Percentiles rank a stretch among this genome's conserved stretches.
Evolutionary conservation across 2,888 invertebrate species (phyloP).

Genomic region (Cosmia trapezina): DNA sequence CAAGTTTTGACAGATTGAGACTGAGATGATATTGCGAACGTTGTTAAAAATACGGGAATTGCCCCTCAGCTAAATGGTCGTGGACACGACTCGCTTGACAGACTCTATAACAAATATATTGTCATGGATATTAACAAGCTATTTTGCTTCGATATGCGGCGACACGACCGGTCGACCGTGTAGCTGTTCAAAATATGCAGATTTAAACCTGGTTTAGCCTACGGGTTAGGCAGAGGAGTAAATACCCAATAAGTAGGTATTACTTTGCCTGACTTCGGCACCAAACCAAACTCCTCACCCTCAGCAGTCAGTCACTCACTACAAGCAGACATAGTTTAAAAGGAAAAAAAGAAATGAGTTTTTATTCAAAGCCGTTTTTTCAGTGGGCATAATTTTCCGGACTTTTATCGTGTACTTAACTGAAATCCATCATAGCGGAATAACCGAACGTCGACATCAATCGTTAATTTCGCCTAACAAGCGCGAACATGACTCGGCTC

Average conservation of each 20-base stretch:
- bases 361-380: not conserved
- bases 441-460: slow-evolving; percentile 9
- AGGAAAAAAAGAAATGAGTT: not conserved
- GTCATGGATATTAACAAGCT: too few species aligned
- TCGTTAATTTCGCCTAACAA: slow-evolving; percentile 28
- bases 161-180: too few species aligned
- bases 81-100: too few species aligned
- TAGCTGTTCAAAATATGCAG: too few species aligned
- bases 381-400: not conserved
- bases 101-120: too few species aligned
- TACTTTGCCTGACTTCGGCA: not conserved
- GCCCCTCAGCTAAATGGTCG: too few species aligned
- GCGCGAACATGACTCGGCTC: slow-evolving; percentile 18
- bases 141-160: too few species aligned
- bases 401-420: not conserved
- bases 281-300: not conserved
- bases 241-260: not conserved
- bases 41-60: too few species aligned
- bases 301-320: not conserved
- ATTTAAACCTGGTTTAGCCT: too few species aligned
- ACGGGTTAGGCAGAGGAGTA: too few species aligned
- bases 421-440: not conserved
- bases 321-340: not conserved
- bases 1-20: too few species aligned
- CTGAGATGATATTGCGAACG: too few species aligned